Percentiles rank a stretch among this genome's conserved stretches.
These are phyloP conservation scores for Sebastes schlegelii DNA, from an alignment of 2,113 vertebrate species.

Conservation along the genomic window DNA sequence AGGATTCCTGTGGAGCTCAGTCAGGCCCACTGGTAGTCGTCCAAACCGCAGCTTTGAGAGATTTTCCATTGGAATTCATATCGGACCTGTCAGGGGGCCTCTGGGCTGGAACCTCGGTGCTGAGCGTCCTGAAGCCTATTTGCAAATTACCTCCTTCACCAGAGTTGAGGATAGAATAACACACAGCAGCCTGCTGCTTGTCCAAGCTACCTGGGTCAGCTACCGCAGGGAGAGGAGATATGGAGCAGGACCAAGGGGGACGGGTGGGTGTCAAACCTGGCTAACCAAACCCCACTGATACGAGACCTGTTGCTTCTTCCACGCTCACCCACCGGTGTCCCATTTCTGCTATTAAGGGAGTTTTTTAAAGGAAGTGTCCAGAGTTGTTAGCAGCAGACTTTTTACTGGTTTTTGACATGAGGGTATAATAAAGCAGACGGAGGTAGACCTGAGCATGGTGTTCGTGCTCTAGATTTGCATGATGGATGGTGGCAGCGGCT, in stretches of 20 bases:
- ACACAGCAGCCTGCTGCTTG: slow-evolving; percentile 52
- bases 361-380: slow-evolving; percentile 70
- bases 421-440: slow-evolving; percentile 66
- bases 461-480: slow-evolving; percentile 79
- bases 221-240: slow-evolving; percentile 55
- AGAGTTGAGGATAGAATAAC: slow-evolving; percentile 69
- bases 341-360: slow-evolving; percentile 73
- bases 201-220: slow-evolving; percentile 71
- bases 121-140: slow-evolving; percentile 62
- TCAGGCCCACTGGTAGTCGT: slow-evolving; percentile 51
- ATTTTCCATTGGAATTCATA: slow-evolving; percentile 68
- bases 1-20: slow-evolving; percentile 43
- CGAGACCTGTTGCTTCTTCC: slow-evolving; percentile 65
- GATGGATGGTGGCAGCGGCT: slow-evolving; percentile 80
- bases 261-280: slow-evolving; percentile 60
- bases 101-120: slow-evolving; percentile 43
- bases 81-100: slow-evolving; percentile 63
- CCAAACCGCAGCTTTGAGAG: slow-evolving; percentile 71
- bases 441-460: slow-evolving; percentile 53
- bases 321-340: slow-evolving; percentile 54
- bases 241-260: slow-evolving; percentile 22
- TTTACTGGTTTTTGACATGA: slow-evolving; percentile 71
- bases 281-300: slow-evolving; percentile 65
- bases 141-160: slow-evolving; percentile 71
- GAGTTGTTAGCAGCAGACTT: slow-evolving; percentile 75